Conservation (phyloP, 2,113 vertebrate genomes). For the Piaya cayana region DNA sequence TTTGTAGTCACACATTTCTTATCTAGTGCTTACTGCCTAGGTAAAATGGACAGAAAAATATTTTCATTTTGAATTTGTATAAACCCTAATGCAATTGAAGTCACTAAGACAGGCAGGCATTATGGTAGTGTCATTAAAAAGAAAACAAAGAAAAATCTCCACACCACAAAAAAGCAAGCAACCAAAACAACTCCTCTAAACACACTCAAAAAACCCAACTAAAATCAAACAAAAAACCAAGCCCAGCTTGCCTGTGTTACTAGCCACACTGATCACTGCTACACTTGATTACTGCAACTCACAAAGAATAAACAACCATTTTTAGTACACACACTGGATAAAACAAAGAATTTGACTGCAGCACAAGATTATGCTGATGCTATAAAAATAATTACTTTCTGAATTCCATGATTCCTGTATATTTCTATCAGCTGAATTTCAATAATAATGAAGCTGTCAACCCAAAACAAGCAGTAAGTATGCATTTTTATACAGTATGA, state of each 20-base stretch:
- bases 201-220: background rate
- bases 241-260: background rate
- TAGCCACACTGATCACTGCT: background rate
- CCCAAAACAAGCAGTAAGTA: background rate
- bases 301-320: background rate
- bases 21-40: background rate
- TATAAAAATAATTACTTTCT: background rate
- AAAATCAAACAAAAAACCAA: too few relatives aligned
- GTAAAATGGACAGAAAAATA: background rate
- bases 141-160: background rate
- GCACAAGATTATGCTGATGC: background rate
- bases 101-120: background rate
- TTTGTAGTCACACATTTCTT: background rate
- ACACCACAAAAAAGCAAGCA: too few relatives aligned
- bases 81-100: background rate
- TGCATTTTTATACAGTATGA: background rate
- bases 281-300: background rate
- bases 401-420: background rate
- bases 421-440: background rate
- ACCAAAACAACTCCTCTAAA: background rate
- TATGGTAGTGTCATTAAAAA: background rate
- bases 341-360: background rate
- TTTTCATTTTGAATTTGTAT: background rate
- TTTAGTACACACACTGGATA: background rate
- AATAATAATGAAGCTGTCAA: background rate